phyloP scores from a whole-genome alignment of 1,140 invertebrate species.

The Pseudomyrmex cubaensis region DNA sequence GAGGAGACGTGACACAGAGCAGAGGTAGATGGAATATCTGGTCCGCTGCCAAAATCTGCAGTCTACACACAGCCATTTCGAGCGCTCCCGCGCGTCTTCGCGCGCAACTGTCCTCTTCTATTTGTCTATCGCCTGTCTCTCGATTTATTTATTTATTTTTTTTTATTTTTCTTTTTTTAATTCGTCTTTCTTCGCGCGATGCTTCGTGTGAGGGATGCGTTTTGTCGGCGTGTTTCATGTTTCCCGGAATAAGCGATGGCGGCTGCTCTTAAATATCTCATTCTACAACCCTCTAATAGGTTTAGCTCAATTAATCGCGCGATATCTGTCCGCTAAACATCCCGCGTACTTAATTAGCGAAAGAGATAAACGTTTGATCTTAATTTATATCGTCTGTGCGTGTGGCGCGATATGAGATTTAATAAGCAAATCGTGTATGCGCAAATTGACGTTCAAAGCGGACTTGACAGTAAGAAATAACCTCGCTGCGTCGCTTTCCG shows the following conservation, averaged over 20 bases:
- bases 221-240: constrained; percentile 61
- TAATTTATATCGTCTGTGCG: neutral
- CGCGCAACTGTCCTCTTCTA: constrained; percentile 73
- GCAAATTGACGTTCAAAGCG: neutral
- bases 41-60: constrained; percentile 78
- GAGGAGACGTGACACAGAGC: constrained; percentile 74
- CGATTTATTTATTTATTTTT: constrained; percentile 16
- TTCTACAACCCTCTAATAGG: constrained; percentile 39
- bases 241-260: constrained; percentile 50
- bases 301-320: constrained; percentile 53
- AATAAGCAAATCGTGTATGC: neutral
- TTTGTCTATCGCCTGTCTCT: constrained; percentile 15
- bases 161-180: constrained; percentile 25
- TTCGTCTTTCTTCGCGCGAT: constrained; percentile 28
- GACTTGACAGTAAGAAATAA: neutral
- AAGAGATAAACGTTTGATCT: neutral
- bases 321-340: neutral
- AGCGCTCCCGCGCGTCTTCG: constrained; percentile 76
- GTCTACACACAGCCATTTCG: constrained; percentile 75
- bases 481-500: too few species aligned
- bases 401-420: neutral
- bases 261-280: constrained; percentile 18
- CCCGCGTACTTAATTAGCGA: neutral
- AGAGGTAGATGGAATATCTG: constrained; percentile 80
- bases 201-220: constrained; percentile 43